Evolutionary conservation across 2,797 vertebrate species (phyloP).

Genomic region (Eremophila alpestris): DNA sequence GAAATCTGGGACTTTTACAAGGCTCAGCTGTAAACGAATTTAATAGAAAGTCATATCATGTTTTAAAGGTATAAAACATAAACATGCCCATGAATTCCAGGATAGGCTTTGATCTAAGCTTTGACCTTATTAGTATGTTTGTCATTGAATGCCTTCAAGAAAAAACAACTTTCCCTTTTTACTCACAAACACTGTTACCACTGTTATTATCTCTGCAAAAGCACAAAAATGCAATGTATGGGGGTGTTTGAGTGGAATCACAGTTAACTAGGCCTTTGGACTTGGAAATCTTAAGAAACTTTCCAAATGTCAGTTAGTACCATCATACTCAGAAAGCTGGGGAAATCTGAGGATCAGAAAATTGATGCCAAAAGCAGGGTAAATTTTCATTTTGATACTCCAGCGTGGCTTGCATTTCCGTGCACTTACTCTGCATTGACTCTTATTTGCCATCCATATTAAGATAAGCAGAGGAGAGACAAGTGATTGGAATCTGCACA

Average conservation of each 20-base stretch:
- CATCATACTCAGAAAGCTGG: neutral
- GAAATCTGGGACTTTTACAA: neutral
- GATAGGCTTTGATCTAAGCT: neutral
- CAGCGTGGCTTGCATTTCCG: neutral
- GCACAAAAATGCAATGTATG: neutral
- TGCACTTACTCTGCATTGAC: neutral
- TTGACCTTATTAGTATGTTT: neutral
- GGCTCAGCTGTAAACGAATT: neutral
- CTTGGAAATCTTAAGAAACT: neutral
- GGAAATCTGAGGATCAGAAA: neutral
- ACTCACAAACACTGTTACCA: neutral
- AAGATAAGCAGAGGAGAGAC: neutral
- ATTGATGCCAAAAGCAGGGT: neutral
- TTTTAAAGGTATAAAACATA: neutral
- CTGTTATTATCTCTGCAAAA: neutral
- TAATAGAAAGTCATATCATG: neutral
- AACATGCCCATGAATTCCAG: neutral
- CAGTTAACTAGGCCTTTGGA: neutral
- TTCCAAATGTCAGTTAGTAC: neutral
- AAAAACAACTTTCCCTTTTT: neutral
- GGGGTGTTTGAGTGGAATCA: fast-evolving
- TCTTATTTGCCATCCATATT: neutral
- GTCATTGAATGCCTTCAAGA: neutral
- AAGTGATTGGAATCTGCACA: neutral
- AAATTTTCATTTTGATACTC: neutral